Evolutionary conservation across 2,888 invertebrate species (phyloP).

Genomic region (Drosophila tripunctata): DNA sequence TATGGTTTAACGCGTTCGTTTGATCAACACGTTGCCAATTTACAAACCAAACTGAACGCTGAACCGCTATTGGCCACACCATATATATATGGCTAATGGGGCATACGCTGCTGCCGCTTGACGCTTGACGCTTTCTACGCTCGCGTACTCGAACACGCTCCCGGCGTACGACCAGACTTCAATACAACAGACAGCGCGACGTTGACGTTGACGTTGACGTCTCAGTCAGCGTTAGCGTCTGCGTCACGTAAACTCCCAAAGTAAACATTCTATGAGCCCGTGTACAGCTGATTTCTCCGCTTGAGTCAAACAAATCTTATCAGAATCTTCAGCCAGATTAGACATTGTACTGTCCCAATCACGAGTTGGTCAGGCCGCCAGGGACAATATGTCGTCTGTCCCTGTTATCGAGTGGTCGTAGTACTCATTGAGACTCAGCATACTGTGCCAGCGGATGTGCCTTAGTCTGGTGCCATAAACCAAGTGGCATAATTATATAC

Average conservation of each 20-base stretch:
- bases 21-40: conserved; percentile 57
- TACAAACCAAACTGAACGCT: conserved; percentile 78
- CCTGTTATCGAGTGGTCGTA: conserved; percentile 30
- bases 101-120: conserved; percentile 7
- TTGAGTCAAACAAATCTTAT: conserved; percentile 55
- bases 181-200: no score
- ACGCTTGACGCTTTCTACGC: conserved; percentile 45
- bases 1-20: conserved; percentile 8
- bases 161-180: conserved; percentile 29
- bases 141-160: conserved; percentile 48
- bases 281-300: conserved; percentile 33
- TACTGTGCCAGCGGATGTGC: conserved; percentile 12
- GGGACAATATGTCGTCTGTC: conserved; percentile 28
- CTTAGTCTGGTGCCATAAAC: conserved; percentile 3
- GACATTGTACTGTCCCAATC: conserved; percentile 12
- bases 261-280: conserved; percentile 42
- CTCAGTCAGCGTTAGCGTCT: background rate
- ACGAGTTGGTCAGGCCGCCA: conserved; percentile 34
- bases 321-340: conserved; percentile 61
- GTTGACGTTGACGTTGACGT: background rate
- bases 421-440: background rate
- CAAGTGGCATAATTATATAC: conserved; percentile 18
- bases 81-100: conserved; percentile 73
- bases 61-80: conserved; percentile 67
- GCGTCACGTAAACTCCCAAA: conserved; percentile 33